Evolutionary conservation across 2,113 vertebrate species (phyloP).

Genomic region (Neogobius melanostomus): DNA sequence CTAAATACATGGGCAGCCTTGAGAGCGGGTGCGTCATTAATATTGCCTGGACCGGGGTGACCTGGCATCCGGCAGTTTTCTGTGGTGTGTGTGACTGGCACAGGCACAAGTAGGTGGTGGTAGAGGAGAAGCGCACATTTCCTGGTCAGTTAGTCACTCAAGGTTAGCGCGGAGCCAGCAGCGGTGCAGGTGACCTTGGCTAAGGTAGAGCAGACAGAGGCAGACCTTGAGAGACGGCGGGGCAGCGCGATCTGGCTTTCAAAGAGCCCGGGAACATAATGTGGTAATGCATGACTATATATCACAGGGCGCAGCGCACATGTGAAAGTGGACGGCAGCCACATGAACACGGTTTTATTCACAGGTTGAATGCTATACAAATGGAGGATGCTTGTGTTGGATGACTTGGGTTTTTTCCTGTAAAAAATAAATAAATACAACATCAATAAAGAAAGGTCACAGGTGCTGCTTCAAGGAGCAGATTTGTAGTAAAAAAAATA

Average conservation of each 20-base stretch:
- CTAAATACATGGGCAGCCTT: slow-evolving; percentile 37
- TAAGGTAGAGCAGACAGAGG: slow-evolving; percentile 54
- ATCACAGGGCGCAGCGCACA: slow-evolving; percentile 39
- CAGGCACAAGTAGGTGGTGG: slow-evolving; percentile 69
- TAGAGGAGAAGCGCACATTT: slow-evolving; percentile 83
- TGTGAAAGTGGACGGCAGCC: slow-evolving; percentile 22
- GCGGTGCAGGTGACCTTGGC: slow-evolving; percentile 81
- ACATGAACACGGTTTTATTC: slow-evolving; percentile 15
- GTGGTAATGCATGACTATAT: slow-evolving; percentile 57
- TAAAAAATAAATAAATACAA: too few species aligned
- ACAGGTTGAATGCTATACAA: slow-evolving; percentile 2
- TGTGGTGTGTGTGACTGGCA: slow-evolving; percentile 77
- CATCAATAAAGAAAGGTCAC: too few species aligned
- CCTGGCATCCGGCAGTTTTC: slow-evolving; percentile 38
- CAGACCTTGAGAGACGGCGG: slow-evolving; percentile 58
- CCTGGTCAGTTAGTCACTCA: slow-evolving; percentile 88
- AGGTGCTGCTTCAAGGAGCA: not conserved
- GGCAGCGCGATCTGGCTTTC: slow-evolving; percentile 54
- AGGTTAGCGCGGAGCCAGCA: slow-evolving; percentile 82
- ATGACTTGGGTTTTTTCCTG: not conserved
- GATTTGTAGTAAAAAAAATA: not conserved
- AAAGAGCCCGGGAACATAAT: slow-evolving; percentile 59
- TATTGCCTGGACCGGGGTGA: slow-evolving; percentile 33
- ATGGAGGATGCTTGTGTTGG: not conserved
- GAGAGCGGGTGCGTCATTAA: slow-evolving; percentile 22